phyloP scores from a whole-genome alignment of 2,113 vertebrate genomes.

The Seriola dumerili region DNA sequence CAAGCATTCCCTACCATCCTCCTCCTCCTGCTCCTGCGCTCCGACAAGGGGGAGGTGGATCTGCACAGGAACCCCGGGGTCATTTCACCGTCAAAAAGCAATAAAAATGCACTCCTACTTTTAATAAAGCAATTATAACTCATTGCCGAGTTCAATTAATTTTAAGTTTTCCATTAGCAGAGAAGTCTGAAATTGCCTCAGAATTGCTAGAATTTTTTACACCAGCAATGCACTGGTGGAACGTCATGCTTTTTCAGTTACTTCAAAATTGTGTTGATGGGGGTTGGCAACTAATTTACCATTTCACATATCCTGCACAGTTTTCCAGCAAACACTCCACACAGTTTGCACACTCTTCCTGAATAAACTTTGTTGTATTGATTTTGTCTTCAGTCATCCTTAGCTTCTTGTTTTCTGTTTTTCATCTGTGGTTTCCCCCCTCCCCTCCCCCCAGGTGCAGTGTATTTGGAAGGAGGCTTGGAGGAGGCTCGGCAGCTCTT shows the following conservation, averaged over 20 bases:
- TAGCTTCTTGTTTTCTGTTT: neutral
- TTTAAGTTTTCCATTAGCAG: conserved; percentile 73
- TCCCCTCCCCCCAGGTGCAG: conserved; percentile 87
- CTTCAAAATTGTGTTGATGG: neutral
- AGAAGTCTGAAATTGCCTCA: conserved; percentile 63
- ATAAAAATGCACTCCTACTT: conserved; percentile 79
- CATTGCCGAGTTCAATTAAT: conserved; percentile 76
- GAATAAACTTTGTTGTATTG: neutral
- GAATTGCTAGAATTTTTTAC: conserved; percentile 46
- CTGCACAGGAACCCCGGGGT: conserved; percentile 65
- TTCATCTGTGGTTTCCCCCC: neutral
- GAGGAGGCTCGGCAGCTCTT: conserved; percentile 95
- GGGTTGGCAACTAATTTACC: neutral
- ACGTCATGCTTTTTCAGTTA: conserved; percentile 11
- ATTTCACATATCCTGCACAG: neutral
- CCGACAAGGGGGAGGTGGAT: conserved; percentile 42
- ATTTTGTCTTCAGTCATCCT: neutral
- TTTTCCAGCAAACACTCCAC: conserved; percentile 1
- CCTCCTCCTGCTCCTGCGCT: conserved; percentile 1
- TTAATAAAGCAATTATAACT: conserved; percentile 82
- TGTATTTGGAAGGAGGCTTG: conserved; percentile 96
- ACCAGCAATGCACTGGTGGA: conserved; percentile 3
- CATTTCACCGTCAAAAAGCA: conserved; percentile 70
- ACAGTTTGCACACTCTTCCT: neutral
- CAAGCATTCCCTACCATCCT: conserved; percentile 8